Conservation (phyloP, 1,140 invertebrate genomes). For the Gryon sp. region DNA sequence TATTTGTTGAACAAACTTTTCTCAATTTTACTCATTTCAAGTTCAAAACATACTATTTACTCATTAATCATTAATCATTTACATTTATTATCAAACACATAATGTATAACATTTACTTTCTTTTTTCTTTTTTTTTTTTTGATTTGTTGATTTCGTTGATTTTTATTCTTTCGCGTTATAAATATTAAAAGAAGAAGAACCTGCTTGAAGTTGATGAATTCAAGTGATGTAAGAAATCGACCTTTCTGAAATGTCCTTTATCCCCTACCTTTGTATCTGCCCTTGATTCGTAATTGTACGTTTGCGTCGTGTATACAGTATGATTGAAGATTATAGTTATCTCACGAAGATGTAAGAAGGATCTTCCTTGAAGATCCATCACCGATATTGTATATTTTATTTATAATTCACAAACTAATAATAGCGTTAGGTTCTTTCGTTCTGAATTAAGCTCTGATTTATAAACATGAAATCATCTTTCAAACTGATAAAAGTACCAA, state of each 20-base stretch:
- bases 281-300: constrained; percentile 60
- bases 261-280: constrained; percentile 35
- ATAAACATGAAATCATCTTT: constrained; percentile 29
- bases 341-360: constrained; percentile 29
- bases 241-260: constrained; percentile 37
- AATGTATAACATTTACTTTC: too few species aligned
- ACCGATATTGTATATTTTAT: constrained; percentile 47
- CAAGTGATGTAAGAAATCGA: constrained; percentile 28
- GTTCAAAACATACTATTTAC: too few species aligned
- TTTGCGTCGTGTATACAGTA: constrained; percentile 50
- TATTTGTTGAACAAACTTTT: constrained; percentile 1
- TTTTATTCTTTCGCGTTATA: neutral
- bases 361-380: constrained; percentile 32
- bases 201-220: constrained; percentile 13
- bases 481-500: constrained; percentile 6
- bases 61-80: too few species aligned
- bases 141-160: too few species aligned
- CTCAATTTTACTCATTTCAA: too few species aligned
- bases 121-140: too few species aligned
- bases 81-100: too few species aligned
- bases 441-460: constrained; percentile 50
- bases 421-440: constrained; percentile 22
- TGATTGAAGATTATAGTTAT: constrained; percentile 65
- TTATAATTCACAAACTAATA: constrained; percentile 40
- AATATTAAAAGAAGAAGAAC: constrained; percentile 5